phyloP scores from a whole-genome alignment of 2,113 vertebrate genomes.

The Castor canadensis region DNA sequence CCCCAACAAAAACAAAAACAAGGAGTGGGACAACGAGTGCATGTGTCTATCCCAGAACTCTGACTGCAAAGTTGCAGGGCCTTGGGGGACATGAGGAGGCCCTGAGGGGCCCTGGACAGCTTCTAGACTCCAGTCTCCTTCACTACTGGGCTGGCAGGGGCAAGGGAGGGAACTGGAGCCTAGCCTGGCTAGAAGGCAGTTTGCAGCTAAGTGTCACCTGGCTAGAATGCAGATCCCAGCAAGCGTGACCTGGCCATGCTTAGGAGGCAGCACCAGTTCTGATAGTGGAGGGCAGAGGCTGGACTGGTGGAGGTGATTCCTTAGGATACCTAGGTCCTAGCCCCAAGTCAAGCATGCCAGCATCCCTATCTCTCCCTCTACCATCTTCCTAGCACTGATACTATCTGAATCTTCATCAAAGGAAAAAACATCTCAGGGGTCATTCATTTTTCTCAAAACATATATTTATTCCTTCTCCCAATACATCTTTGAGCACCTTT shows the following conservation, averaged over 20 bases:
- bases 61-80: not conserved
- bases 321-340: not conserved
- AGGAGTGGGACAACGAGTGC: not conserved
- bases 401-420: not conserved
- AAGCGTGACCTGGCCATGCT: no score
- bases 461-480: slow-evolving; percentile 53
- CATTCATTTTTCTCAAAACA: slow-evolving; percentile 68
- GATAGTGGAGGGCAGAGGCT: not conserved
- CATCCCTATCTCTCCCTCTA: fast-evolving
- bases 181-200: not conserved
- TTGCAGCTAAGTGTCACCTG: not conserved
- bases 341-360: not conserved
- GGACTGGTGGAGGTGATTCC: not conserved
- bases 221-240: not conserved
- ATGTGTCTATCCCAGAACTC: no score
- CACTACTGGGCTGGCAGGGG: not conserved
- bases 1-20: no score
- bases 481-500: slow-evolving; percentile 28
- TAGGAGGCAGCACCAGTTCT: not conserved
- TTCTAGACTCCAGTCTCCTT: not conserved
- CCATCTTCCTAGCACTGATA: not conserved
- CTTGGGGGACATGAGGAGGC: not conserved
- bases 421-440: not conserved
- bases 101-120: not conserved
- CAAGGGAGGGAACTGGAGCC: not conserved